phyloP scores from a whole-genome alignment of 2,113 vertebrate genomes.

The Scomber scombrus region DNA sequence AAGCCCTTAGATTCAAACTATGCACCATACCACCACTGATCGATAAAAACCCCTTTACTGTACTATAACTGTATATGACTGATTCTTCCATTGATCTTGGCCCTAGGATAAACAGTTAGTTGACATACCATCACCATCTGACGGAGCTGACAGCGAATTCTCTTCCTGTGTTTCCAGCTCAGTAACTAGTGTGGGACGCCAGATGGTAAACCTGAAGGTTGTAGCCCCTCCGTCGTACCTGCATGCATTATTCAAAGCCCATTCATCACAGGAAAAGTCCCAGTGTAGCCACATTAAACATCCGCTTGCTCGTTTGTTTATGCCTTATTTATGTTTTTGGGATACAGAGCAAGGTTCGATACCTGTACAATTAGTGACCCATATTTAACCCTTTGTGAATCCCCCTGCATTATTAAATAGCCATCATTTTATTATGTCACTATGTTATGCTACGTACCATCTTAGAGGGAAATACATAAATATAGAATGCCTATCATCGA shows the following conservation, averaged over 20 bases:
- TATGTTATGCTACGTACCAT: conserved; percentile 45
- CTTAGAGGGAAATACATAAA: conserved; percentile 30
- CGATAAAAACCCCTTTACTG: not conserved
- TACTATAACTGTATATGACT: not conserved
- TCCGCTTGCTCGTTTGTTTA: conserved; percentile 68
- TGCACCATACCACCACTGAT: not conserved
- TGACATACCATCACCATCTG: conserved; percentile 7
- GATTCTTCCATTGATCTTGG: conserved; percentile 9
- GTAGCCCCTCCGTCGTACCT: conserved; percentile 62
- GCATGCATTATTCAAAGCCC: conserved; percentile 78
- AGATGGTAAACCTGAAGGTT: conserved; percentile 77
- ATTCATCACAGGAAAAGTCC: conserved; percentile 74
- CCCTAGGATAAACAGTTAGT: conserved; percentile 27
- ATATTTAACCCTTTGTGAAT: conserved; percentile 66
- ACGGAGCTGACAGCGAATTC: conserved; percentile 28
- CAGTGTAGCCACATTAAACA: conserved; percentile 64
- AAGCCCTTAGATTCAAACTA: not conserved
- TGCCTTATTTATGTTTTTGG: conserved; percentile 70
- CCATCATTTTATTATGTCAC: conserved; percentile 48
- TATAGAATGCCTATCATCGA: conserved; percentile 16
- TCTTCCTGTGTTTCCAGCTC: conserved; percentile 28
- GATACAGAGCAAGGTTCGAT: conserved; percentile 55
- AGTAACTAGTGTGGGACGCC: conserved; percentile 47
- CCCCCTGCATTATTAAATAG: conserved; percentile 52
- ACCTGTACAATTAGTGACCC: conserved; percentile 68